Evolutionary conservation across 1,140 invertebrate genomes (phyloP), one percentile per base, ranked within the genome.

Genomic region (Halesus radiatus): DNA sequence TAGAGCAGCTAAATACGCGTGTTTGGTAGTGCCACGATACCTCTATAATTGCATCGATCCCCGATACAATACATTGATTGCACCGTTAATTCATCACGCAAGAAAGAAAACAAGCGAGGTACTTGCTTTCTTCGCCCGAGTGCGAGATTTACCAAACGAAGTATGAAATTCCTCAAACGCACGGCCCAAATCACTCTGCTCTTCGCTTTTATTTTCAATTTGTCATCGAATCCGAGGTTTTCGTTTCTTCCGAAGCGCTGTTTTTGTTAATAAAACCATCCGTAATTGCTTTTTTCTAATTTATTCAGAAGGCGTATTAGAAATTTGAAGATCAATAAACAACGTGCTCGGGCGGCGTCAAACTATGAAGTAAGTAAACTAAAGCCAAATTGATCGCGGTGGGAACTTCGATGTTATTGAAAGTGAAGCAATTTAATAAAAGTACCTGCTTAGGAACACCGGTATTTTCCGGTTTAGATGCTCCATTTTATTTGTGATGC

Each of bases 141-240:
- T 52, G 68, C 45, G 68, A 72, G 52, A 29, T 72, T 72, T 72
- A 8, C 10, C 26, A 72, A 72, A 72, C 50, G 32, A 72, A 72
- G 68, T 52, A 50, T 52, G 45, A 72, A 72, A 53, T 72, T 72
- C 45, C 20, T 16, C 37, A 50, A 54, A 23, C 18, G 20, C 20
- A 22, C 53, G 68, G 68, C 68, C 68, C 68, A 53, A 72, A 53
- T 72, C 18, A 23, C 8, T 20, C 22, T 26, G 26, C 26, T 52
- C 68, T 72, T 72, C 68, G 68, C 68, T 72, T 72, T 72, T 72
- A 72, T 72, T 72, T 72, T 52, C 45, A 72, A 72, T 52, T 53
- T 72, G 50, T 53, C 68, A 72, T 53, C 68, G 45, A 13, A n/a
- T 53, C 20, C 15, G 3, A 29, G 68, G 4, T 72, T 53, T 26